A percentile compares a stretch with the other conserved stretches of the same genome.
Conservation (phyloP, 2,888 invertebrate genomes). For the Myopa testacea region DNA sequence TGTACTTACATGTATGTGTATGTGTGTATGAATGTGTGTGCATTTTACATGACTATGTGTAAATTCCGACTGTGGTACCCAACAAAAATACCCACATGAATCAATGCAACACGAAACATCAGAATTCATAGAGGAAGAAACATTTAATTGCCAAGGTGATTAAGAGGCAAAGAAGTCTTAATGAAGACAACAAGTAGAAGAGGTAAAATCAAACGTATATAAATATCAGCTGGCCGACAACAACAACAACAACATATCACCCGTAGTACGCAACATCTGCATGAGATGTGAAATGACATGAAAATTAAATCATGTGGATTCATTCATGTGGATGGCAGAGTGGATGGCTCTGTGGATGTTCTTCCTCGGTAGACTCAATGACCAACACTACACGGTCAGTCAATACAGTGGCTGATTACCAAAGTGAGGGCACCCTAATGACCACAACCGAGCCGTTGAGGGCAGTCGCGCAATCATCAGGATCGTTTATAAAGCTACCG, state of each 20-base stretch:
- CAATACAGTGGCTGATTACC: not conserved
- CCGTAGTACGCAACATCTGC: not conserved
- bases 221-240: not conserved
- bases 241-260: not conserved
- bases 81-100: too few relatives aligned
- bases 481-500: too few relatives aligned
- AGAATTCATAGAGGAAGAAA: slow-evolving; percentile 17
- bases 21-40: not conserved
- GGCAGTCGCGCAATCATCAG: too few relatives aligned
- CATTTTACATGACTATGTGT: not conserved
- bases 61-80: too few relatives aligned
- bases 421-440: not conserved
- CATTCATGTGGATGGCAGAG: not conserved
- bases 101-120: not conserved
- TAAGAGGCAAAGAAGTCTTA: slow-evolving; percentile 12
- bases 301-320: not conserved
- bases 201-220: not conserved
- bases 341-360: too few relatives aligned
- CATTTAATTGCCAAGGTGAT: slow-evolving; percentile 33
- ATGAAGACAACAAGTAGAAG: slow-evolving; percentile 15
- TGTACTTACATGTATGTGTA: not conserved
- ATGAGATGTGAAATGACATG: not conserved
- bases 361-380: too few relatives aligned
- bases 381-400: not conserved
- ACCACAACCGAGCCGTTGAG: not conserved